Evolutionary conservation across 1,140 invertebrate species (phyloP), one percentile per base, ranked within the genome.

Genomic region (Drosophila chauvacae): DNA sequence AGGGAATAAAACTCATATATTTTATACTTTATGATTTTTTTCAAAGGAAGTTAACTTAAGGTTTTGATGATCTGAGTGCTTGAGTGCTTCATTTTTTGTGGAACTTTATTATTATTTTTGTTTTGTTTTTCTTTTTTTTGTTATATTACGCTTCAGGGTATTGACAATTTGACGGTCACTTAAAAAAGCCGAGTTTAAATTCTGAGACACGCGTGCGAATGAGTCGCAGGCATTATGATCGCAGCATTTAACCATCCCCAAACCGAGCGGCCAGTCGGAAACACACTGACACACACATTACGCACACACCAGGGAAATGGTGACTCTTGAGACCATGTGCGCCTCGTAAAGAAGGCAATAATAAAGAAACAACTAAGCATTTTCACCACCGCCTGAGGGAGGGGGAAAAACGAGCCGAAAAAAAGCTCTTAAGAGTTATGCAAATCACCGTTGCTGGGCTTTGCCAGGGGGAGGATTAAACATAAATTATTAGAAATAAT

Each of bases 351-450:
- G 61, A 60, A 39, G 44, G 35, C 56, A 79, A 66, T 73, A 66
- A 74, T 80, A 66, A 82, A 74, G 35, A 58, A 48, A 81, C 51
- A 80, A 69, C 61, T 74, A 64, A 76, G 47, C 63, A 72, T 75
- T 79, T 68, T 71, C 66, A 74, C 42, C 53, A 30, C 30, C 30
- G 30, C 30, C 30, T 30, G 66, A 7, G 26, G 26, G 13, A 14
- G 28, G 50, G 50, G 51, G 18, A 33, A 28, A 62, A 57, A 56
- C 47, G 30, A 75, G 37, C 20, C 18, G n/a, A 41, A 56, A 56
- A 63, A 63, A 57, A 44, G 42, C 16, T 11, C 28, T 33, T 7
- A 50, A 50, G 53, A 44, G 47, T 76, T 76, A 82, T 77, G 74
- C 69, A 82, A 82, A 83, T 83, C 53, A 68, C 61, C 45, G 18